These are phyloP conservation scores for Agonum fuliginosum DNA, from an alignment of 2,888 invertebrate genomes.

Conservation along the genomic window DNA sequence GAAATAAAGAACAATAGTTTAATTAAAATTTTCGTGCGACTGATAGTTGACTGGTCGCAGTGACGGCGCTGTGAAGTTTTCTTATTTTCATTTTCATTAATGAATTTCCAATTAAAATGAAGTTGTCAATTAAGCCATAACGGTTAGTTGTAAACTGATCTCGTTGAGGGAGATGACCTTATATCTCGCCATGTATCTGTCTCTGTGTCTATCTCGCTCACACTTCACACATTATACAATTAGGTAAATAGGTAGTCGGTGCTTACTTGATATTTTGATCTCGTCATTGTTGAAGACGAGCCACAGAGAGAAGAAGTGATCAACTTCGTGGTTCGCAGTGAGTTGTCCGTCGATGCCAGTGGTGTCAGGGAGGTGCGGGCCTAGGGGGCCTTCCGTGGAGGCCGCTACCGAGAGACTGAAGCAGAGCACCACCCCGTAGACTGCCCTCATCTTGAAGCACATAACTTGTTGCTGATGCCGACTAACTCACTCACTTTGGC, in stretches of 20 bases:
- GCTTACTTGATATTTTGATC: slow-evolving; percentile 72
- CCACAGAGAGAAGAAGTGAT: slow-evolving; percentile 75
- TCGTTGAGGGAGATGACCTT: slow-evolving; percentile 34
- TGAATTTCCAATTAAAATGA: slow-evolving; percentile 20
- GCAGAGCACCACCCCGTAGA: slow-evolving; percentile 58
- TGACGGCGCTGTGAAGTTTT: neutral
- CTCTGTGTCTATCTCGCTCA: neutral
- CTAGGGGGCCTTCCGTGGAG: slow-evolving; percentile 58
- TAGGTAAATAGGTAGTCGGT: slow-evolving; percentile 32
- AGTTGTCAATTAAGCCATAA: slow-evolving; percentile 19
- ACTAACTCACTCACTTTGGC: slow-evolving; percentile 32
- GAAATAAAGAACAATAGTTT: slow-evolving; percentile 9
- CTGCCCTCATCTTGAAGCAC: slow-evolving; percentile 30
- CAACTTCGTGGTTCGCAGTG: slow-evolving; percentile 73
- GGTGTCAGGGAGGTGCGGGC: slow-evolving; percentile 72
- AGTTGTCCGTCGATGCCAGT: slow-evolving; percentile 74
- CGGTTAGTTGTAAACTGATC: slow-evolving; percentile 35
- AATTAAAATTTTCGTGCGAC: neutral
- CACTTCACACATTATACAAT: neutral
- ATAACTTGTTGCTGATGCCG: slow-evolving; percentile 28
- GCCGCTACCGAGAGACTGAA: slow-evolving; percentile 31
- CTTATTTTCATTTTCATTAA: slow-evolving; percentile 1
- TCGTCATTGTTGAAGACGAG: slow-evolving; percentile 74
- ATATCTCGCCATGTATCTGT: slow-evolving; percentile 16
- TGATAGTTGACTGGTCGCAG: neutral